Percentiles rank a stretch among this genome's conserved stretches.
These are phyloP conservation scores for Dunckerocampus dactyliophorus DNA, from an alignment of 2,113 vertebrate species.

Conservation along the genomic window DNA sequence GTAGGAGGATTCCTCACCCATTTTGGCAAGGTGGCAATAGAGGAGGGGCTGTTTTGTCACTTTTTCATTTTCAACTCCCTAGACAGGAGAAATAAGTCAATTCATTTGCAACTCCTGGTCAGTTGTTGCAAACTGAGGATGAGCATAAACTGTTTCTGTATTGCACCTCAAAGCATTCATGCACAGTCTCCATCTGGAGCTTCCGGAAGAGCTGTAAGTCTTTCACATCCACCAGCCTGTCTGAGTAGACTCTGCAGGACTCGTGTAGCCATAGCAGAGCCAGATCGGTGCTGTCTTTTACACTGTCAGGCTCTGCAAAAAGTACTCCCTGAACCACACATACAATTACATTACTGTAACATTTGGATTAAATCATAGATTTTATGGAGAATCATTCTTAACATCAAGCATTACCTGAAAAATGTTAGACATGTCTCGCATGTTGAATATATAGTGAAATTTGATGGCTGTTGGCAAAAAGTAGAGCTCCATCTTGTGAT, in stretches of 20 bases:
- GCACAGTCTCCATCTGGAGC: constrained; percentile 67
- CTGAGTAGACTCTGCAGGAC: constrained; percentile 73
- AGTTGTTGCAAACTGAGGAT: constrained; percentile 6
- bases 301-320: constrained; percentile 69
- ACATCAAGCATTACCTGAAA: constrained; percentile 71
- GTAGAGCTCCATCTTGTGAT: constrained; percentile 68
- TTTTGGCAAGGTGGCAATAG: constrained; percentile 74
- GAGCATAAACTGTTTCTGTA: constrained; percentile 11
- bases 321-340: constrained; percentile 72
- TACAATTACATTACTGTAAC: constrained; percentile 1
- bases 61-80: constrained; percentile 66
- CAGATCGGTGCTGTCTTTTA: constrained; percentile 67
- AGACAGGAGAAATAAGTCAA: constrained; percentile 17
- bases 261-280: constrained; percentile 76
- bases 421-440: constrained; percentile 72
- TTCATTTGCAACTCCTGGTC: constrained; percentile 1
- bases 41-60: constrained; percentile 70
- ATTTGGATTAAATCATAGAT: constrained; percentile 9
- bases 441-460: constrained; percentile 79
- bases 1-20: constrained; percentile 55
- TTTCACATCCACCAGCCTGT: constrained; percentile 73
- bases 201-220: constrained; percentile 74
- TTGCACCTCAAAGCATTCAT: constrained; percentile 75
- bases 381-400: not conserved
- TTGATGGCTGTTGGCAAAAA: constrained; percentile 76